phyloP scores from a whole-genome alignment of 1,140 invertebrate genomes.

The Drosophila trapezifrons region DNA sequence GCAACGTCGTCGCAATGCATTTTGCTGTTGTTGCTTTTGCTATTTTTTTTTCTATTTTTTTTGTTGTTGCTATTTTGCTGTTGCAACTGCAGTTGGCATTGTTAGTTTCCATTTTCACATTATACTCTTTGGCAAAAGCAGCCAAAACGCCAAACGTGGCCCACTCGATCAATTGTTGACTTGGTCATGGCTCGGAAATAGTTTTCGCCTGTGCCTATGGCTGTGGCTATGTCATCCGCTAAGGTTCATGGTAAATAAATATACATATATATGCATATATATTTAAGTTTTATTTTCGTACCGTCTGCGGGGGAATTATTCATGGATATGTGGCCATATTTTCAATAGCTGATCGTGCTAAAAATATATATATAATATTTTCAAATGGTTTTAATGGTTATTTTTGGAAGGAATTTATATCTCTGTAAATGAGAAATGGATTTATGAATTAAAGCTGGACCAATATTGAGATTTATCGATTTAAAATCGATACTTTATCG shows the following conservation, averaged over 20 bases:
- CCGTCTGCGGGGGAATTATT: not conserved
- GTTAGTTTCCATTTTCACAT: conserved; percentile 71
- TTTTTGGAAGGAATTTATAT: too few species aligned
- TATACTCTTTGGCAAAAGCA: conserved; percentile 29
- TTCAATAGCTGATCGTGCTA: not conserved
- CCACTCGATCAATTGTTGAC: conserved; percentile 36
- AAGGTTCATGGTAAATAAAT: conserved; percentile 15
- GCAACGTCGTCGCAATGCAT: conserved; percentile 59
- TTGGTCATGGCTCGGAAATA: conserved; percentile 45
- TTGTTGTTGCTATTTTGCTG: conserved; percentile 16
- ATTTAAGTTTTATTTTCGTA: not conserved
- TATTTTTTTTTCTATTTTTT: not conserved
- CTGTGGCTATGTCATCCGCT: conserved; percentile 17
- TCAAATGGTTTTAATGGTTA: too few species aligned
- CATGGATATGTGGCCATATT: not conserved
- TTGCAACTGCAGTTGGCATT: conserved; percentile 72
- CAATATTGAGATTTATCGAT: not conserved
- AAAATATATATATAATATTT: too few species aligned
- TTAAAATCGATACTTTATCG: not conserved
- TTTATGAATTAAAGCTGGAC: too few species aligned
- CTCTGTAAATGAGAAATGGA: not conserved
- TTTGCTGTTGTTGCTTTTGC: conserved; percentile 31
- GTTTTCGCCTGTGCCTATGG: conserved; percentile 5
- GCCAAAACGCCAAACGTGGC: conserved; percentile 20
- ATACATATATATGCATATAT: not conserved